Base-by-base conservation (phyloP, 2,113 vertebrate genomes). In the Cyprinus carpio region DNA sequence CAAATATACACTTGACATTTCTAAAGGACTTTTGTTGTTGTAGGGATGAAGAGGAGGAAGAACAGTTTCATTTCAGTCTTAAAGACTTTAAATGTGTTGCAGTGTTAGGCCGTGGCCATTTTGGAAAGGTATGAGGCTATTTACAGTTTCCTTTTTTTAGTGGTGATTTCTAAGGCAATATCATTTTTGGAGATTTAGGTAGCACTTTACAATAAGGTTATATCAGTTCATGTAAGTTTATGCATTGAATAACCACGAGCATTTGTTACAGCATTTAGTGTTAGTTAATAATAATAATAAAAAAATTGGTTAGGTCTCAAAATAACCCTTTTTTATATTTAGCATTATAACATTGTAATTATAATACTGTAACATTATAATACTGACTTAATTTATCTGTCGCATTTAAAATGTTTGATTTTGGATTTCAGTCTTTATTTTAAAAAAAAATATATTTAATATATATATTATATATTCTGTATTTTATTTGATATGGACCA, bases 81-180 rank as follows among this genome's bases (percentile, higher is more conserved):
- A 94, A 96, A 88, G 97, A 99, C 92, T 99, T 99, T 93, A 96
- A 96, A 89, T 99, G 98, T 87, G 96, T 97, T 77, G 97, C 97
- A 46, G 98, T 99, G 56, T 94, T 99, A 51, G 98, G 98, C 81
- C 97, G 98, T 84, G 98, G 98, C 43, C 98, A 99, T 91, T 99
- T 99, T 92, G 98, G 98, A 93, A 99, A 99, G 95, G 98, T 99
- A 91, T 6, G 43, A 81, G 8, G n/a, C 1, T 46, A 46, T 46
- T 76, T 43, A 43, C 12, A 69, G 23, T n/a, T 37, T 7, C n/a
- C 4, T 49, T 20, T 18, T 62, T 56, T 20, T 23, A n/a, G 1
- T 51, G 20, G 67, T 71, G 31, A 71, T 20, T 40, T 7, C 40
- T 40, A 29, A 65, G 27, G 27, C 12, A 65, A 29, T 29, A 29